phyloP scores from a whole-genome alignment of 1,140 invertebrate genomes.

The Epicauta chinensis region DNA sequence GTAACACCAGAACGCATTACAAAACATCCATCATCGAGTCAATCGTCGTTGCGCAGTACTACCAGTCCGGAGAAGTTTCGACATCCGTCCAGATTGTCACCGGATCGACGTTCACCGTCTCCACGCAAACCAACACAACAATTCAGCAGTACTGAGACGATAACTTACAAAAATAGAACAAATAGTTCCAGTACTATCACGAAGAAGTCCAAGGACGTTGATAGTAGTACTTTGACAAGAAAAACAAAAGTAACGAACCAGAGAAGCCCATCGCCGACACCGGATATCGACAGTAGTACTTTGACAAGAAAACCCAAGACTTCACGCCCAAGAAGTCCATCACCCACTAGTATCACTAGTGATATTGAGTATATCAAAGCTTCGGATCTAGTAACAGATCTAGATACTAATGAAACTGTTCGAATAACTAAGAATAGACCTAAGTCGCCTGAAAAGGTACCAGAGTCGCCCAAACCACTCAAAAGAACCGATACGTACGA shows the following conservation, averaged over 20 bases:
- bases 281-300: slow-evolving; percentile 20
- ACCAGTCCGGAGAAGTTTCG: slow-evolving; percentile 49
- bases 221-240: slow-evolving; percentile 26
- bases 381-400: slow-evolving; percentile 29
- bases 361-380: slow-evolving; percentile 32
- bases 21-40: slow-evolving; percentile 45
- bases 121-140: slow-evolving; percentile 29
- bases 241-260: slow-evolving; percentile 14
- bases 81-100: slow-evolving; percentile 29
- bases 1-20: slow-evolving; percentile 48
- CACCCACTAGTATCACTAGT: slow-evolving; percentile 21
- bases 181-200: slow-evolving; percentile 22
- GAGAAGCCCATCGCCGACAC: slow-evolving; percentile 14
- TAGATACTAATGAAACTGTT: slow-evolving; percentile 19
- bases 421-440: not conserved
- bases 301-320: slow-evolving; percentile 20
- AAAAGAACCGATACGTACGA: slow-evolving; percentile 61
- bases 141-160: slow-evolving; percentile 20
- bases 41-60: slow-evolving; percentile 48
- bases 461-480: slow-evolving; percentile 37
- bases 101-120: slow-evolving; percentile 28
- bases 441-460: not conserved
- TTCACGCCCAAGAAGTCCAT: slow-evolving; percentile 12
- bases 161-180: slow-evolving; percentile 40
- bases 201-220: slow-evolving; percentile 14